A percentile compares a stretch with the other conserved stretches of the same genome.
phyloP scores from a whole-genome alignment of 2,888 invertebrate species.

The Machimus rusticus region DNA sequence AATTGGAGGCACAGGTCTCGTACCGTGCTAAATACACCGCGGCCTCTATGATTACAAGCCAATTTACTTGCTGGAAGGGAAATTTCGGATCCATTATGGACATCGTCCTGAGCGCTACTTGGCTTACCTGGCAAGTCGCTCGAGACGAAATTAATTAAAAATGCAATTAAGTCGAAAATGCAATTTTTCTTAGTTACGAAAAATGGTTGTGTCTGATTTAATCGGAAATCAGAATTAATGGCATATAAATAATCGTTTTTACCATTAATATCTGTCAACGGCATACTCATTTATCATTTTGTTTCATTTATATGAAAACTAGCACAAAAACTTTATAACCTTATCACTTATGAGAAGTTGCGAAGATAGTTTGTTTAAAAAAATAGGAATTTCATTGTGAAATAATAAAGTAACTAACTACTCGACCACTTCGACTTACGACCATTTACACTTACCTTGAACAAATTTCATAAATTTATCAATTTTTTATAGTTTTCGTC shows the following conservation, averaged over 20 bases:
- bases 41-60: constrained; percentile 3
- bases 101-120: neutral
- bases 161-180: neutral
- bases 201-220: neutral
- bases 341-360: too few relatives aligned
- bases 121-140: neutral
- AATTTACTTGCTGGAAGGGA: neutral
- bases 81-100: neutral
- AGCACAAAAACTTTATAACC: too few relatives aligned
- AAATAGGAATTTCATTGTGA: too few relatives aligned
- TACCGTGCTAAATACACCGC: constrained; percentile 4
- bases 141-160: neutral
- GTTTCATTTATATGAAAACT: too few relatives aligned
- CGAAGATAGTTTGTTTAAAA: too few relatives aligned
- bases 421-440: too few relatives aligned
- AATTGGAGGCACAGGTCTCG: neutral
- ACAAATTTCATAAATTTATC: too few relatives aligned
- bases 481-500: too few relatives aligned
- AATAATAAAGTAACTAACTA: too few relatives aligned
- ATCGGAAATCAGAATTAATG: neutral
- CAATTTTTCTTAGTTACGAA: neutral
- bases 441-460: too few relatives aligned
- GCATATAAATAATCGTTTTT: neutral
- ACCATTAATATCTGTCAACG: neutral
- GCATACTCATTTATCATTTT: neutral